These are phyloP conservation scores for Stegophylla sp. DNA, from an alignment of 2,888 invertebrate genomes.

Conservation along the genomic window DNA sequence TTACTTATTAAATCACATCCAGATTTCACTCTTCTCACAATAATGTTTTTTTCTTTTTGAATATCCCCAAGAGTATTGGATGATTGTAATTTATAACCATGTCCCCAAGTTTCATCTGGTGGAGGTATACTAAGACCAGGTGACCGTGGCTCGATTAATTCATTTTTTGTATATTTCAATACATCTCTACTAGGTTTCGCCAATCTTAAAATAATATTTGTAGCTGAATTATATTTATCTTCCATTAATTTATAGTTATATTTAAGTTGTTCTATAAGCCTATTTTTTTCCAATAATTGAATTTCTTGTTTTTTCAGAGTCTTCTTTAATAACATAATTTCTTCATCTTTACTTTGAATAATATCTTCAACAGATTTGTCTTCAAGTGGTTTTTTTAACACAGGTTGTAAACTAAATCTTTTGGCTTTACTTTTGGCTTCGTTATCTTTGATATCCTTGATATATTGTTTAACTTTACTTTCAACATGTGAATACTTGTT, in stretches of 20 bases:
- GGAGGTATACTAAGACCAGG: slow-evolving; percentile 48
- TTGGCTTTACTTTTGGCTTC: slow-evolving; percentile 60
- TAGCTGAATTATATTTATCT: slow-evolving; percentile 51
- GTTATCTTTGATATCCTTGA: slow-evolving; percentile 62
- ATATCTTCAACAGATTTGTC: slow-evolving; percentile 36
- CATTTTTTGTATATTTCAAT: slow-evolving; percentile 50
- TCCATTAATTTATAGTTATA: slow-evolving; percentile 58
- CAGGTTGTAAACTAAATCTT: slow-evolving; percentile 38
- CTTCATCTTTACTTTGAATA: slow-evolving; percentile 45
- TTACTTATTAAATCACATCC: slow-evolving; percentile 47
- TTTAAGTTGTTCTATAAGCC: slow-evolving; percentile 53
- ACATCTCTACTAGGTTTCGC: slow-evolving; percentile 55
- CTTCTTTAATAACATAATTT: slow-evolving; percentile 38
- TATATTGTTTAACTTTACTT: slow-evolving; percentile 63
- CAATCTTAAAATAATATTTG: slow-evolving; percentile 50
- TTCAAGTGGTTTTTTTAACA: slow-evolving; percentile 30
- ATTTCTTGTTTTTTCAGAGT: slow-evolving; percentile 53
- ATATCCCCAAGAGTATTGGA: slow-evolving; percentile 17
- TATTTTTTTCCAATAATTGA: slow-evolving; percentile 56
- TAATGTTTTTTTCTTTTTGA: slow-evolving; percentile 32
- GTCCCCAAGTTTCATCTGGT: slow-evolving; percentile 54
- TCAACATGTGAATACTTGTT: slow-evolving; percentile 63
- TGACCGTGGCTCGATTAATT: slow-evolving; percentile 44
- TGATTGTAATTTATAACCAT: slow-evolving; percentile 36
- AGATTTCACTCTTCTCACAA: slow-evolving; percentile 54